phyloP scores from a whole-genome alignment of 53 echinoderm and acorn worm genomes.

The Patiria pectinifera region DNA sequence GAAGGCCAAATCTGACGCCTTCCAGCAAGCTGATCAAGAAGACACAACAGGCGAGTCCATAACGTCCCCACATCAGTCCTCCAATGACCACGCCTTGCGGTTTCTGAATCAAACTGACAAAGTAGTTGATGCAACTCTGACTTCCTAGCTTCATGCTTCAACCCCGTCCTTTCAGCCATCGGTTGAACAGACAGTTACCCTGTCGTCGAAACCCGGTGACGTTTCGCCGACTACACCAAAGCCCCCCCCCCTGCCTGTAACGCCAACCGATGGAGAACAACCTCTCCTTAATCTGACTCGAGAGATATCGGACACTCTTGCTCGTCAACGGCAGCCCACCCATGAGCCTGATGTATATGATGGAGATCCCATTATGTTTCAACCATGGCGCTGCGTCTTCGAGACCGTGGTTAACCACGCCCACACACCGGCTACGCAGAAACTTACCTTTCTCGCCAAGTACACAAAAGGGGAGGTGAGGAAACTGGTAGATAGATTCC shows the following conservation, averaged over 20 bases:
- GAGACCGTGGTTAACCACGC: conserved; percentile 48
- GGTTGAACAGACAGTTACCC: not conserved
- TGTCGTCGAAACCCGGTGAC: not conserved
- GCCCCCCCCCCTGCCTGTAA: not conserved
- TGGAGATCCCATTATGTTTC: conserved; percentile 62
- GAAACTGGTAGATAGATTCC: conserved; percentile 52
- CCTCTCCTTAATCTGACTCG: conserved; percentile 44
- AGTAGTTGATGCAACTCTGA: not conserved
- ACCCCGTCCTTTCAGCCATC: conserved; percentile 25
- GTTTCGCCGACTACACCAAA: not conserved
- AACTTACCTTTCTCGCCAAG: conserved; percentile 46
- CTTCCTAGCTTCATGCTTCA: not conserved
- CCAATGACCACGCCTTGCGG: not conserved
- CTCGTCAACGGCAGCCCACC: conserved; percentile 58
- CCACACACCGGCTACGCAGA: conserved; percentile 21
- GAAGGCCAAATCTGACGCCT: not conserved
- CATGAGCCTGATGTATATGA: conserved; percentile 61
- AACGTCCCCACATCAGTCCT: conserved; percentile 4
- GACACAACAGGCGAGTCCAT: not conserved
- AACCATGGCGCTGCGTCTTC: conserved; percentile 55
- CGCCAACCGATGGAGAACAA: not conserved
- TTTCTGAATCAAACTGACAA: not conserved
- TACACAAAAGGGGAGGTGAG: conserved; percentile 47
- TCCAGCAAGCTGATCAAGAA: not conserved
- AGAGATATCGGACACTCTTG: conserved; percentile 45